Conservation (phyloP, 2,113 vertebrate species). For the Xyrauchen texanus region DNA sequence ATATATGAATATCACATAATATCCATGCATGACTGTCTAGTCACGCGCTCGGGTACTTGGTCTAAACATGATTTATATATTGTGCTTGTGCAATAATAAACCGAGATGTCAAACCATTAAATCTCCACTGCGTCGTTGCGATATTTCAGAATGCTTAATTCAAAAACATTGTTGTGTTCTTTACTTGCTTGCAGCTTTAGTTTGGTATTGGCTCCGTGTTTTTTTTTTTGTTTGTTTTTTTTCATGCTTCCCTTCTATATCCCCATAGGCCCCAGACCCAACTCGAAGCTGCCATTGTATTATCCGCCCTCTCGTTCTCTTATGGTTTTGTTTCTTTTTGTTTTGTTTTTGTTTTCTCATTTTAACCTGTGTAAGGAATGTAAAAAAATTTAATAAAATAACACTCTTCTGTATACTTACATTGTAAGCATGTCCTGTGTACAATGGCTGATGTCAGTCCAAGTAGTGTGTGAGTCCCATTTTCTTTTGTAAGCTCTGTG, state of each 20-base stretch:
- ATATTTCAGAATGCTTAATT: constrained; percentile 43
- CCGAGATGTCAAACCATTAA: constrained; percentile 26
- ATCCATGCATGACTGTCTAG: constrained; percentile 15
- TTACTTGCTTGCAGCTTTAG: constrained; percentile 24
- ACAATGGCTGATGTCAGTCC: constrained; percentile 89
- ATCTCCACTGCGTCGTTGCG: constrained; percentile 34
- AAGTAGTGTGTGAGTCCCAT: constrained; percentile 82
- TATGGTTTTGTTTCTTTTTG: constrained; percentile 77
- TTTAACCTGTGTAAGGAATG: constrained; percentile 83
- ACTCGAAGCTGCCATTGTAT: constrained; percentile 85
- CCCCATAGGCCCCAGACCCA: constrained; percentile 89
- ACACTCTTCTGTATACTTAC: constrained; percentile 89
- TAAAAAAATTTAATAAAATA: constrained; percentile 74
- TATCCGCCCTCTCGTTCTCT: constrained; percentile 81
- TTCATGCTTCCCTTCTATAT: constrained; percentile 63
- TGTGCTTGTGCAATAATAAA: constrained; percentile 45
- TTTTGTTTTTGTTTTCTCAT: constrained; percentile 69
- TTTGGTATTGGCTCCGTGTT: constrained; percentile 23
- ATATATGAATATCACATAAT: neutral
- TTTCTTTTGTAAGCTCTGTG: constrained; percentile 81
- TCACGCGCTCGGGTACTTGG: constrained; percentile 30
- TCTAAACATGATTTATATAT: constrained; percentile 38
- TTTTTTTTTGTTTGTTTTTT: neutral
- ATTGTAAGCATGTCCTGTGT: constrained; percentile 97
- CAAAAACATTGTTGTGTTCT: neutral